A percentile compares a stretch with the other conserved stretches of the same genome.
Evolutionary conservation across 2,113 vertebrate species (phyloP).

Genomic region (Hystrix cristata): DNA sequence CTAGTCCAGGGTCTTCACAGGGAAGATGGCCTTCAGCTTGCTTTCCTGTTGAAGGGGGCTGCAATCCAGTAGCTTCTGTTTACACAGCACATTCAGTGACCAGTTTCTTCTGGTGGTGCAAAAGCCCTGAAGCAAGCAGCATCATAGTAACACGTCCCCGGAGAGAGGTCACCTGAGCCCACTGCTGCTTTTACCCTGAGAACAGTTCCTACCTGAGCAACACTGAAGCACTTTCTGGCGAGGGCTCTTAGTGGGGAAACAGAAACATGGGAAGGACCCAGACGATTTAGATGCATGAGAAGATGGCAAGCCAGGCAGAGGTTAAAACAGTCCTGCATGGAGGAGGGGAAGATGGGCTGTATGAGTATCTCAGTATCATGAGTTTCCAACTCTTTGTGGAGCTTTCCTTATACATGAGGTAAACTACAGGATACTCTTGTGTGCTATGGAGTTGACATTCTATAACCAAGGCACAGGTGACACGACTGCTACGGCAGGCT

Average conservation of each 20-base stretch:
- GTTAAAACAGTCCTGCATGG: not conserved
- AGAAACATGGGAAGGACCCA: not conserved
- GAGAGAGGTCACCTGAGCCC: not conserved
- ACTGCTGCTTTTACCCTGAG: constrained; percentile 52
- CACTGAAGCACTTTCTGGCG: not conserved
- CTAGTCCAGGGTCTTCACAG: not conserved
- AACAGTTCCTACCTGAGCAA: constrained; percentile 51
- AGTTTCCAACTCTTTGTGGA: not conserved
- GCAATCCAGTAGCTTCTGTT: not conserved
- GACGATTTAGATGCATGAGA: not conserved
- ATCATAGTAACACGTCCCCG: not conserved
- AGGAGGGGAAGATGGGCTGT: not conserved
- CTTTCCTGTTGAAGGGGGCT: not conserved
- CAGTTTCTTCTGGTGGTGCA: not conserved
- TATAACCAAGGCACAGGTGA: not conserved
- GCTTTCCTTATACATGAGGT: not conserved
- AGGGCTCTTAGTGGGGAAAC: constrained; percentile 19
- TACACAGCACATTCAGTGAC: not conserved
- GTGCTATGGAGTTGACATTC: not conserved
- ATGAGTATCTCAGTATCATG: not conserved
- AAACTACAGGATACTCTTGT: not conserved
- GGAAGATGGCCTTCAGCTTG: not conserved
- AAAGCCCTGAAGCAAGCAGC: not conserved
- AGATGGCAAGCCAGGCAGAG: not conserved
- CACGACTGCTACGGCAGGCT: not conserved